Conservation (phyloP, 1,140 invertebrate species). For the Diprion similis region DNA sequence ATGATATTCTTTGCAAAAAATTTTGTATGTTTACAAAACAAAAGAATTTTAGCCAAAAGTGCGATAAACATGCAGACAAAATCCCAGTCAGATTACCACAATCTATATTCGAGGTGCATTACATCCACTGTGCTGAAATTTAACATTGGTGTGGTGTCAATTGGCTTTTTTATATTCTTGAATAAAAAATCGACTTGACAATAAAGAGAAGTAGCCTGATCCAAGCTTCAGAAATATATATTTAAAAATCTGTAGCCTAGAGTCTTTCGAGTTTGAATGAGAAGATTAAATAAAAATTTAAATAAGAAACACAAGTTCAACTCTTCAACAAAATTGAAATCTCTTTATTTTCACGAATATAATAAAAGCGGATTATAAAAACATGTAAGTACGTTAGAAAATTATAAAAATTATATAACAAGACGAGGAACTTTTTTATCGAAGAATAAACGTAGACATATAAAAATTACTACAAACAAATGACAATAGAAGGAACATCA, state of each 20-base stretch:
- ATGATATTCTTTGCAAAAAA: no score
- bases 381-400: conserved; percentile 28
- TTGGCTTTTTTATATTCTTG: no score
- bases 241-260: not conserved
- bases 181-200: no score
- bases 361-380: conserved; percentile 30
- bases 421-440: not conserved
- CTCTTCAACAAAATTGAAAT: conserved; percentile 32
- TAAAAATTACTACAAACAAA: not conserved
- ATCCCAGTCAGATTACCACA: no score
- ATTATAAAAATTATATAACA: conserved; percentile 18
- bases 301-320: conserved; percentile 40
- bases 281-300: conserved; percentile 28
- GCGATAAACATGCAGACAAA: no score
- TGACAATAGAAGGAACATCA: not conserved
- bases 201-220: no score
- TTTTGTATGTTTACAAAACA: no score
- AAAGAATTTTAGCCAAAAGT: no score
- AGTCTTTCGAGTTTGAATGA: not conserved
- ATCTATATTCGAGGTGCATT: no score
- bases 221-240: no score
- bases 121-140: no score
- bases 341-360: conserved; percentile 37
- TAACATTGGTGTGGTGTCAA: no score
- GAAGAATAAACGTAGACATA: not conserved